Conservation (phyloP, 2,888 invertebrate genomes). For the Acanthosepion esculentum region DNA sequence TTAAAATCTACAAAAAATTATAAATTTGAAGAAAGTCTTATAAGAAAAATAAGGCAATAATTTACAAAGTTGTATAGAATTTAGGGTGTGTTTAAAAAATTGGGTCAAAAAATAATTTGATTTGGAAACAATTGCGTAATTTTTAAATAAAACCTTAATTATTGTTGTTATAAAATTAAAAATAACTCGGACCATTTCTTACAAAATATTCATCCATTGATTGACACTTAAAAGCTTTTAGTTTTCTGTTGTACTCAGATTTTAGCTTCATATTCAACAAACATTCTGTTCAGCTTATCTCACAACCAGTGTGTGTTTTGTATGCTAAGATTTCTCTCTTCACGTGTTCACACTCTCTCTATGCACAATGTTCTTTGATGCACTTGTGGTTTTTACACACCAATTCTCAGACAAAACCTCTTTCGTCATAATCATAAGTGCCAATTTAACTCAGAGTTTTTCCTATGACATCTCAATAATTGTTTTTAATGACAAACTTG, state of each 20-base stretch:
- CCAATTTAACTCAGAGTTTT: background rate
- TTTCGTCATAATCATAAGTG: background rate
- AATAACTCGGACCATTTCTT: background rate
- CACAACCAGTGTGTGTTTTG: background rate
- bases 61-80: too few relatives aligned
- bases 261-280: background rate
- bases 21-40: too few relatives aligned
- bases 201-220: background rate
- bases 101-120: too few relatives aligned
- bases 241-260: background rate
- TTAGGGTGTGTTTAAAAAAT: too few relatives aligned
- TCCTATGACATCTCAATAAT: background rate
- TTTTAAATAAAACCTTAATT: too few relatives aligned
- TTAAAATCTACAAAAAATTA: too few relatives aligned
- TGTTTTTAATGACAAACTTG: background rate
- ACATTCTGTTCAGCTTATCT: background rate
- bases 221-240: background rate
- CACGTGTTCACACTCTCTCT: background rate
- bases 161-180: too few relatives aligned
- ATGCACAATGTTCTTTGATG: slow-evolving; percentile 17
- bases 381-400: background rate
- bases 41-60: too few relatives aligned
- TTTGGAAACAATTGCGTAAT: too few relatives aligned
- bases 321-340: background rate
- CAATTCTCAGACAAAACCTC: background rate